Evolutionary conservation across 2,113 vertebrate species (phyloP).

Genomic region (Euleptes europaea): DNA sequence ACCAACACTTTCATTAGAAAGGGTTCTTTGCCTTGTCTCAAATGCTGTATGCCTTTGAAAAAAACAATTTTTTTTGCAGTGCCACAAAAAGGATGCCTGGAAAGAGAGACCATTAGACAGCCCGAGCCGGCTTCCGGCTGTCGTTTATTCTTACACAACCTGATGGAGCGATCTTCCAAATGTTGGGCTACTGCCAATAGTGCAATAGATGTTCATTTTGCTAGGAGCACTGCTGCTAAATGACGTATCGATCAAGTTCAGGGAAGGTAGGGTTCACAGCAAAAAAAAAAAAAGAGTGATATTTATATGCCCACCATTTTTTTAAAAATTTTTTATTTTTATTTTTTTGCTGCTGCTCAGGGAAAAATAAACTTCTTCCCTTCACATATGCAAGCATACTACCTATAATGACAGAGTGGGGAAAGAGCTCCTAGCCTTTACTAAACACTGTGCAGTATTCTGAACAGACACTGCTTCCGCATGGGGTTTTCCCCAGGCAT

Average conservation of each 20-base stretch:
- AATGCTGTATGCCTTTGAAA: neutral
- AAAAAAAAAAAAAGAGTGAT: neutral
- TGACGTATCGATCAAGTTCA: conserved; percentile 23
- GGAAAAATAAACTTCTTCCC: neutral
- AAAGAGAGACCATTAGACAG: neutral
- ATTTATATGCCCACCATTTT: neutral
- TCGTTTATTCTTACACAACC: conserved; percentile 15
- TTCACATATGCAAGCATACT: neutral
- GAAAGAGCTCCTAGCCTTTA: neutral
- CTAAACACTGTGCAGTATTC: neutral
- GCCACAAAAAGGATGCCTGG: neutral
- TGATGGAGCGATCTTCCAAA: neutral
- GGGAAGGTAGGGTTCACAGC: neutral
- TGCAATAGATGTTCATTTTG: conserved; percentile 26
- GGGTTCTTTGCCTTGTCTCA: neutral
- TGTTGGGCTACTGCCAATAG: conserved; percentile 4
- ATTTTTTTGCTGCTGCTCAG: neutral
- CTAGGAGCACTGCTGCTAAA: conserved; percentile 23
- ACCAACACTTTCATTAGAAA: neutral
- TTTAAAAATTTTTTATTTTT: neutral
- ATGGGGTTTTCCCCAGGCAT: too few species aligned
- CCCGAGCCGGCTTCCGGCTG: neutral
- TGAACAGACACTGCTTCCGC: too few species aligned
- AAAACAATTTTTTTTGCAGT: neutral
- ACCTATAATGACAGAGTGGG: neutral